A percentile compares a stretch with the other conserved stretches of the same genome.
Conservation (phyloP, 2,797 vertebrate species). For the Triplophysa bombifrons region DNA sequence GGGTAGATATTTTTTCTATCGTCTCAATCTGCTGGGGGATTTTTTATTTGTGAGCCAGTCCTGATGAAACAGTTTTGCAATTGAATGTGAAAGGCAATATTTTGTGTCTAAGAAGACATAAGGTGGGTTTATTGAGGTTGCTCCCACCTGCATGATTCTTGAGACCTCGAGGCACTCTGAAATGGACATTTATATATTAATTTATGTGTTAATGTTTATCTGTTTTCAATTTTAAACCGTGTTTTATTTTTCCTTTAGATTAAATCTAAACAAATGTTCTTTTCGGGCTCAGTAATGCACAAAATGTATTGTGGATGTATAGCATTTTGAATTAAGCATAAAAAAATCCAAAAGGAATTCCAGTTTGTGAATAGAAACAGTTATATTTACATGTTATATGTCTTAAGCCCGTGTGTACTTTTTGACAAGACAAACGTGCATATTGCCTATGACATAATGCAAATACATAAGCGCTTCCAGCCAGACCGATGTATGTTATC, state of each 20-base stretch:
- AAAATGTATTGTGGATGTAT: background rate
- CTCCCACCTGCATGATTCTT: background rate
- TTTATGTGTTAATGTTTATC: background rate
- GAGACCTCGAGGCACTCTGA: too few relatives aligned
- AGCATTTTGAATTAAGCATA: background rate
- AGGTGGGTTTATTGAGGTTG: background rate
- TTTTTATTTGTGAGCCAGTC: background rate
- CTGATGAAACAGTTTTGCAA: conserved; percentile 16
- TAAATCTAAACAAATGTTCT: background rate
- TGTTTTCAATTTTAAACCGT: background rate
- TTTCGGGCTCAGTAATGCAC: background rate
- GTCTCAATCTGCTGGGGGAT: conserved; percentile 8
- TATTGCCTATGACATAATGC: background rate
- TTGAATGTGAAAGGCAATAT: conserved; percentile 28
- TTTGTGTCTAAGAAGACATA: conserved; percentile 1
- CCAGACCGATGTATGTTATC: conserved; percentile 9
- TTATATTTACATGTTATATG: background rate
- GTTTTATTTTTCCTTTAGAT: background rate
- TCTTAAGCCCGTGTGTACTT: background rate
- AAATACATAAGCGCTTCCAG: conserved; percentile 3
- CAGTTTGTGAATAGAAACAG: background rate
- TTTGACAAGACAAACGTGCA: background rate
- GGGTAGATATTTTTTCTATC: background rate
- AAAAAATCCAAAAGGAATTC: background rate
- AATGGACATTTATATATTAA: too few relatives aligned